Evolutionary conservation across 2,113 vertebrate genomes (phyloP), one percentile per base, ranked within the genome.

Genomic region (Ailurus styani): DNA sequence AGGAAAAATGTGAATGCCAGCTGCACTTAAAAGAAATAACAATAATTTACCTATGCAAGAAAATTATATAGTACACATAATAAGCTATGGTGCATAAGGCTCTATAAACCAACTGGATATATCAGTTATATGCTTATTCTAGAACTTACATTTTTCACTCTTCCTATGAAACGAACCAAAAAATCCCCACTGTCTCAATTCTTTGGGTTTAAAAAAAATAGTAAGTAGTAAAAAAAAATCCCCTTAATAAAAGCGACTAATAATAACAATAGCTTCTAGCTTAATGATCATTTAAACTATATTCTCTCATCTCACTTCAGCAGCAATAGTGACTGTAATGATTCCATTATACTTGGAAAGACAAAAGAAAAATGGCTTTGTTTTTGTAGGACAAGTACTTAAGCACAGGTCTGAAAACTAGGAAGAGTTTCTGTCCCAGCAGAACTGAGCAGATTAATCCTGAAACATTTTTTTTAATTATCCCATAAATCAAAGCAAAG

Each of bases 21-120:
- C 84, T 96, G 7, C 95, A 90, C 75, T 97, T 97, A 95, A 93
- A 90, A 95, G 86, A 97, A 97, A 97, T 98, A 98, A 96, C 87
- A 96, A 97, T 97, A 97, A 97, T 97, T 98, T 98, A 90, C 90
- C 91, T 87, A 68, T 40, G 73, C 31, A 95, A 95, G 91, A 96
- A 96, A 97, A 97, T 97, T 96, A 97, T 77, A 97, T 64, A 34
- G 83, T 87, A 10, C 37, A 85, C 82, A 93, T 77, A 97, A 79
- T 92, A 93, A 96, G 92, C n/a, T 84, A 86, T 91, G 79, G 40
- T 66, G 40, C 77, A 29, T 96, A 87, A 90, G 64, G 15, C 12
- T 82, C 52, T 94, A 79, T 42, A 96, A 97, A 92, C 93, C 87
- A 68, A 90, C 40, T 81, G 83, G 7, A 40, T 93, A 50, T 75